Evolutionary conservation across 2,797 vertebrate species (phyloP).

Genomic region (Trachurus trachurus): DNA sequence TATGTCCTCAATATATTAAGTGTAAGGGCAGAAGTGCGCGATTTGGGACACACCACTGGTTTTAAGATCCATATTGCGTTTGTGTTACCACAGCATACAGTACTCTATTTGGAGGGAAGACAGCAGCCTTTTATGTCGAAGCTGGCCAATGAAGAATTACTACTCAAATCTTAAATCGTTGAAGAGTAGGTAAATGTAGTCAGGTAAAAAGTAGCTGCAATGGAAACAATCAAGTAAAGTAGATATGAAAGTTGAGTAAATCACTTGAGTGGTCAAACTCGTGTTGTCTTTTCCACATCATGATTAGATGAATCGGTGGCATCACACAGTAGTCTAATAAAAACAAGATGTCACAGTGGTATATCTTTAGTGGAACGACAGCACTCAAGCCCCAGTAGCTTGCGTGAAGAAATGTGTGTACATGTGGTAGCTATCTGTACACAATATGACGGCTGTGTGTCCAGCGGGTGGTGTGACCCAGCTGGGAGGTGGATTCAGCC

Average conservation of each 20-base stretch:
- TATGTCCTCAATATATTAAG: too few relatives aligned
- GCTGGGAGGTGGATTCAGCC: conserved; percentile 8
- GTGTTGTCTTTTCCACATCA: neutral
- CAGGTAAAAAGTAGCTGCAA: neutral
- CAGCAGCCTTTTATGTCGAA: neutral
- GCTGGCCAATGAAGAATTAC: neutral
- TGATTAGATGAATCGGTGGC: neutral
- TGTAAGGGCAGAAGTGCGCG: too few relatives aligned
- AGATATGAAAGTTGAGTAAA: neutral
- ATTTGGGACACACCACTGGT: too few relatives aligned
- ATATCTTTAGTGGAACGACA: neutral
- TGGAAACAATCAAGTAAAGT: neutral
- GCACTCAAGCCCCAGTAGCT: neutral
- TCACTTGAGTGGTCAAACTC: neutral
- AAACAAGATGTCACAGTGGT: neutral
- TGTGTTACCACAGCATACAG: neutral
- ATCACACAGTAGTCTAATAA: neutral
- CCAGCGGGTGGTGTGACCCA: conserved; percentile 15
- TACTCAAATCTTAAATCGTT: neutral
- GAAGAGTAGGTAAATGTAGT: too few relatives aligned
- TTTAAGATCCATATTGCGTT: too few relatives aligned
- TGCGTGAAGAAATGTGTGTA: conserved; percentile 10
- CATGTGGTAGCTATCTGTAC: neutral
- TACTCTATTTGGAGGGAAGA: neutral
- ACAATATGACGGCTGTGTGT: neutral